phyloP scores from a whole-genome alignment of 2,888 invertebrate species.

The Drosophila mettleri region DNA sequence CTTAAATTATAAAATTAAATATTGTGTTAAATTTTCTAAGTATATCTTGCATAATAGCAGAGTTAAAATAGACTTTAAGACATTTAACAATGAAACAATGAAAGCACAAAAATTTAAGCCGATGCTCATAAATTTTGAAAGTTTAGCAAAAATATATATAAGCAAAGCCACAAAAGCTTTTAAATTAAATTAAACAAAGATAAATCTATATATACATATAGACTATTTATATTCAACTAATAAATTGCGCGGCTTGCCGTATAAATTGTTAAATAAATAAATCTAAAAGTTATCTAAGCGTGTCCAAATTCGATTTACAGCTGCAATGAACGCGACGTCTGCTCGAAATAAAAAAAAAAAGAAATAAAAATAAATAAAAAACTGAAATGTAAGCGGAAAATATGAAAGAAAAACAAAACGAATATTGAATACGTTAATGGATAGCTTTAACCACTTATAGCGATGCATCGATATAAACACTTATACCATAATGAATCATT shows the following conservation, averaged over 20 bases:
- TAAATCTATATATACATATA: not conserved
- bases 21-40: no score
- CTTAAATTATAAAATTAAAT: no score
- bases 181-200: slow-evolving; percentile 15
- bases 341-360: slow-evolving; percentile 19
- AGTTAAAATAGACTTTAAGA: no score
- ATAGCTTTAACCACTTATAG: no score
- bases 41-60: no score
- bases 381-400: slow-evolving; percentile 34
- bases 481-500: no score
- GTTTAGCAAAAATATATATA: not conserved
- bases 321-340: slow-evolving; percentile 49
- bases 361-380: slow-evolving; percentile 6
- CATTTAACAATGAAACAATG: not conserved
- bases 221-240: slow-evolving; percentile 18
- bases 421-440: not conserved
- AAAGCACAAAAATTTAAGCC: not conserved
- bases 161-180: slow-evolving; percentile 10
- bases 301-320: slow-evolving; percentile 74
- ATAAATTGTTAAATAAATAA: slow-evolving; percentile 71
- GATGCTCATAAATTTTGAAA: not conserved
- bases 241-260: slow-evolving; percentile 60
- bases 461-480: no score
- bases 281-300: slow-evolving; percentile 76
- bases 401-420: not conserved